Conservation (phyloP, 2,797 vertebrate species). For the Poeciliopsis presidionis region DNA sequence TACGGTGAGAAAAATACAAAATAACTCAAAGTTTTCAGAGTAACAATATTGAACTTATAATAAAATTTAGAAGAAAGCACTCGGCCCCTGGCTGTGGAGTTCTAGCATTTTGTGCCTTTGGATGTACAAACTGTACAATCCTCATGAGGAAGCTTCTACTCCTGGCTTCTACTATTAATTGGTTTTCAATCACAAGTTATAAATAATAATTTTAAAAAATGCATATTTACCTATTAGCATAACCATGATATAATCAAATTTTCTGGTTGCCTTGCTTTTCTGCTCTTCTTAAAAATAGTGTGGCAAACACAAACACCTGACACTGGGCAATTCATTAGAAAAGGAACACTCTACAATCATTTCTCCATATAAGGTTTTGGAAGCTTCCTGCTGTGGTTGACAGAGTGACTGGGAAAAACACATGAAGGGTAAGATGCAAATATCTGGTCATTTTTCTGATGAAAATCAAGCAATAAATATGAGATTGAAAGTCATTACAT, state of each 20-base stretch:
- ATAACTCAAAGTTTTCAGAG: background rate
- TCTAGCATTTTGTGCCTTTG: background rate
- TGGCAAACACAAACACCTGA: background rate
- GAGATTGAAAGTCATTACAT: background rate
- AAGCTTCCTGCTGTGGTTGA: background rate
- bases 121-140: background rate
- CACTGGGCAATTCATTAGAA: background rate
- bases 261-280: background rate
- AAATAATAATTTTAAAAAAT: background rate
- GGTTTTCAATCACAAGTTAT: background rate
- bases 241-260: background rate
- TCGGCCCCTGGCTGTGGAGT: background rate
- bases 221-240: background rate
- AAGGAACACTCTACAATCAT: background rate
- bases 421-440: background rate
- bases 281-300: background rate
- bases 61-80: background rate
- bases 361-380: background rate
- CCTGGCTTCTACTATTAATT: background rate
- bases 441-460: background rate
- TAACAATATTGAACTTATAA: background rate
- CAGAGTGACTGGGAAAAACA: background rate
- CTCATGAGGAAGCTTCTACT: background rate
- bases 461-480: background rate
- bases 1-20: background rate